Conservation (phyloP, 2,888 invertebrate genomes). For the Tetrapedia diversipes region DNA sequence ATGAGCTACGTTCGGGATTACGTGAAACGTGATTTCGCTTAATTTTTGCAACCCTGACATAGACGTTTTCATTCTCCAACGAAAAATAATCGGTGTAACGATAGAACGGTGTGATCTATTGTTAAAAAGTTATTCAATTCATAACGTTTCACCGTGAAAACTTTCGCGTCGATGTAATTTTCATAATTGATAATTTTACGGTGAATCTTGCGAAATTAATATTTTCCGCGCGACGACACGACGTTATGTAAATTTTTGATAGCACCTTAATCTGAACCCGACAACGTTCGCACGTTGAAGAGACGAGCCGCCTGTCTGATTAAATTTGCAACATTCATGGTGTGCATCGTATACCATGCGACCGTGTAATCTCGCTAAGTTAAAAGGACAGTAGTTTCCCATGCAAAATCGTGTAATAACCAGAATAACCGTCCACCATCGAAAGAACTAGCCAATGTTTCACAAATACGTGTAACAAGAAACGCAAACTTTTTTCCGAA, state of each 20-base stretch:
- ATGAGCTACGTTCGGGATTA: neutral
- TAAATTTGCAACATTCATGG: constrained; percentile 5
- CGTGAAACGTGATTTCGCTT: neutral
- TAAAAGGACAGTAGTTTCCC: constrained; percentile 1
- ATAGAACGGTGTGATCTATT: no score
- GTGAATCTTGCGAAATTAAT: no score
- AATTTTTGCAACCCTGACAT: neutral
- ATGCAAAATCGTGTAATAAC: no score
- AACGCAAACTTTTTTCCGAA: no score
- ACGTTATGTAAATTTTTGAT: neutral
- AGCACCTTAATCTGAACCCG: neutral
- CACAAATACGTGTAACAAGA: no score
- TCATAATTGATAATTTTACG: no score
- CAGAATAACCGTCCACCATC: no score
- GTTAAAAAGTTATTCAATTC: no score
- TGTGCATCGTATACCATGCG: neutral
- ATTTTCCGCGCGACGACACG: neutral
- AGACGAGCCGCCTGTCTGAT: neutral
- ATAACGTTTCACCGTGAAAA: no score
- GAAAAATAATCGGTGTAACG: neutral
- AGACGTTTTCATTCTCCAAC: neutral
- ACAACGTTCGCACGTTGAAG: neutral
- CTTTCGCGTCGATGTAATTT: no score
- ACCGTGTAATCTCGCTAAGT: neutral
- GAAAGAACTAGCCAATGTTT: no score